A percentile compares a stretch with the other conserved stretches of the same genome.
Evolutionary conservation across 2,888 invertebrate genomes (phyloP).

Genomic region (Gastracanthus pulcherrimus): DNA sequence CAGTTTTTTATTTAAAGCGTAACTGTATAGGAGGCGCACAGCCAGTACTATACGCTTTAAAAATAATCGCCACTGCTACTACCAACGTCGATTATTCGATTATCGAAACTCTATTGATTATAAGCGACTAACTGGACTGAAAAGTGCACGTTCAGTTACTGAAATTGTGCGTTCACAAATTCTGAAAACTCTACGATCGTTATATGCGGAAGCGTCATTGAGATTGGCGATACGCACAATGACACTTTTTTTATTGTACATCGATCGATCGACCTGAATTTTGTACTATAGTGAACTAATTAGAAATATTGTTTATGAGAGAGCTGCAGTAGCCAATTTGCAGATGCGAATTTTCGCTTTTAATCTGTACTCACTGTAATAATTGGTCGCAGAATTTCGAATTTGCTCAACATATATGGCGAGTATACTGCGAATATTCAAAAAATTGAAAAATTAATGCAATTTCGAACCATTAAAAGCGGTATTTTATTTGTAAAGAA

Average conservation of each 20-base stretch:
- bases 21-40: background rate
- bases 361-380: background rate
- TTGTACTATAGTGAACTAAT: background rate
- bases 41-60: background rate
- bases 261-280: background rate
- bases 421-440: no score
- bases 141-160: background rate
- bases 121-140: background rate
- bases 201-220: background rate
- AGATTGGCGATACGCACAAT: background rate
- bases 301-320: background rate
- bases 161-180: background rate
- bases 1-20: background rate
- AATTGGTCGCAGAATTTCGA: background rate
- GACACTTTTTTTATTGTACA: background rate
- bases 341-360: no score
- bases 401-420: no score
- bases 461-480: background rate
- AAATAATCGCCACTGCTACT: background rate
- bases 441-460: no score
- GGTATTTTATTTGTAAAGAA: background rate
- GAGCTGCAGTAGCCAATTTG: background rate
- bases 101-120: background rate
- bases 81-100: background rate
- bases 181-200: background rate